These are phyloP conservation scores for Drosophila melanosoma DNA, from an alignment of 2,888 invertebrate genomes.

Conservation along the genomic window DNA sequence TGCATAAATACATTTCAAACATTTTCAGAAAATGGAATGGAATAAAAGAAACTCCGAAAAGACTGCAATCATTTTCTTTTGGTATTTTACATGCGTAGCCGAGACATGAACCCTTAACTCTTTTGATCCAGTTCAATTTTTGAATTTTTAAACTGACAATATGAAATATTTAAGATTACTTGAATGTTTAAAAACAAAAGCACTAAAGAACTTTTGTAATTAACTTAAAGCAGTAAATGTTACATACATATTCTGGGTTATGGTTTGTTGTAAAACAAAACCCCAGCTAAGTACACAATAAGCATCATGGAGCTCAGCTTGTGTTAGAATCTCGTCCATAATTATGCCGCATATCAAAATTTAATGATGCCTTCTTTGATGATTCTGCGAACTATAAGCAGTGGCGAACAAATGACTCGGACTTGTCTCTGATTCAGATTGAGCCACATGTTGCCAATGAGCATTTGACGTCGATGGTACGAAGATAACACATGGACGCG, in stretches of 20 bases:
- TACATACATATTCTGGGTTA: neutral
- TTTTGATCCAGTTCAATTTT: neutral
- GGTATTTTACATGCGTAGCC: constrained; percentile 2
- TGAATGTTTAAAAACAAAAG: neutral
- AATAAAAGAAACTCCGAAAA: constrained; percentile 15
- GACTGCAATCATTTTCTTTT: constrained; percentile 7
- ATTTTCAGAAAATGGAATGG: neutral
- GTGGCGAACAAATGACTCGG: constrained; percentile 4
- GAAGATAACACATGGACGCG: constrained; percentile 1
- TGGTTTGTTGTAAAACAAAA: neutral
- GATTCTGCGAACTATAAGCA: constrained; percentile 34
- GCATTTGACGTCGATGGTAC: constrained; percentile 19
- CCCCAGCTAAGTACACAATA: neutral
- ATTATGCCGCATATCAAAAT: constrained; percentile 15
- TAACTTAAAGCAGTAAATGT: neutral
- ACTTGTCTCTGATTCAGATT: constrained; percentile 31
- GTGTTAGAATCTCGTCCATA: neutral
- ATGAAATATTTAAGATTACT: neutral
- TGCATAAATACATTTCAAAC: neutral
- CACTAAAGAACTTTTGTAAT: neutral
- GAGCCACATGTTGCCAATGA: constrained; percentile 45
- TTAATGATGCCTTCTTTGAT: constrained; percentile 14
- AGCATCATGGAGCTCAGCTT: neutral
- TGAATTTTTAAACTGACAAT: neutral
- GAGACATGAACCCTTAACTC: constrained; percentile 16